These are phyloP conservation scores for Copidosoma aretas DNA, from an alignment of 2,888 invertebrate genomes.

Conservation along the genomic window DNA sequence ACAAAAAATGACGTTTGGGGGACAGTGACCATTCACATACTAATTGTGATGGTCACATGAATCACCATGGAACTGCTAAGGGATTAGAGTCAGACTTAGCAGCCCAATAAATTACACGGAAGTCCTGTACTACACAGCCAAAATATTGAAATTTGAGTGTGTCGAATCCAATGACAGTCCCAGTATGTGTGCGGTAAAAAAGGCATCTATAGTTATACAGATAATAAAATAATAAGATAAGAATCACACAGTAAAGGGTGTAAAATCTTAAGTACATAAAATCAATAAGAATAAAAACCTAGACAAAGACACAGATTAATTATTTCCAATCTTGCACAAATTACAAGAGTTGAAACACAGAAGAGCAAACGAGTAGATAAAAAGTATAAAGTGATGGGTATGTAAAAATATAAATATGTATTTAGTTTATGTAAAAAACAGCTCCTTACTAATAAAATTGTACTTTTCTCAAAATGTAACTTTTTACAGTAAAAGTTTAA, in stretches of 20 bases:
- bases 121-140: slow-evolving; percentile 31
- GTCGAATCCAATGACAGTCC: slow-evolving; percentile 33
- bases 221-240: not conserved
- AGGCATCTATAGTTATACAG: slow-evolving; percentile 10
- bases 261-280: slow-evolving; percentile 37
- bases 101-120: slow-evolving; percentile 7
- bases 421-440: no score
- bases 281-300: slow-evolving; percentile 35
- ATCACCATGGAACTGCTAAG: slow-evolving; percentile 33
- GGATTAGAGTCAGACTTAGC: slow-evolving; percentile 29
- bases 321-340: no score
- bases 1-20: slow-evolving; percentile 29
- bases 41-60: slow-evolving; percentile 26
- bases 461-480: no score
- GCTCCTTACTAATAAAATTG: no score
- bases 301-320: no score
- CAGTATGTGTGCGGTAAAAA: no score
- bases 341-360: no score
- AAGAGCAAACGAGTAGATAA: no score
- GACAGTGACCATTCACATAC: not conserved
- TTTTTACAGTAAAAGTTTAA: no score
- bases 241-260: not conserved
- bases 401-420: no score
- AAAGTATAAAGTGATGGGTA: no score
- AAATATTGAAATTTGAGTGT: slow-evolving; percentile 37